Base-by-base conservation (phyloP, 2,888 invertebrate genomes). In the Thera britannica region DNA sequence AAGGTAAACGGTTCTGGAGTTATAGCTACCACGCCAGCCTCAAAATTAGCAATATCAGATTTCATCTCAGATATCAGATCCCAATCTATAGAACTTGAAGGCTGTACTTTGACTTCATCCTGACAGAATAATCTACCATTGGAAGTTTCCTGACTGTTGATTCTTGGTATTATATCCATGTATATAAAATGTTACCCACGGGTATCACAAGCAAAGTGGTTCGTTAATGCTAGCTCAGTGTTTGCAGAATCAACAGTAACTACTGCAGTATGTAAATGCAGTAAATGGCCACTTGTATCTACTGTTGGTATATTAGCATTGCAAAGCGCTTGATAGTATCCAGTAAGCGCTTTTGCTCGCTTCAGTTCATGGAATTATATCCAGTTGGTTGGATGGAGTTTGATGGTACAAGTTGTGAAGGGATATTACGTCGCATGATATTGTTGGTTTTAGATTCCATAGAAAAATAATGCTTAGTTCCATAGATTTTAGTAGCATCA, bases 271-370 rank as follows among this genome's bases (percentile, higher is more conserved):
- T 68, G 63, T 64, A 57, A 57, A 68, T 68, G 38, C 41, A 36
- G 41, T 60, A 58, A 58, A 54, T 51, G 52, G 51, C 23, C 48
- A 41, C 57, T 52, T 23, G 58, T 49, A 49, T 38, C 36, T 36
- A 56, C 49, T 59, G 52, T 46, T 35, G 46, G 55, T 55, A 55
- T 54, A 68, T 68, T 68, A 54, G 68, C 54, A 65, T 68, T 60
- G 61, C 65, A 54, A 68, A 68, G 64, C 64, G 65, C 61, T 68
- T 35, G 4, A 57, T 68, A 56, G 68, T 61, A 60, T 51, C 60
- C 59, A 48, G 61, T 68, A 65, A 64, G 65, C 61, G 68, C 58
- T 61, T 65, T 58, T 56, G 58, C 62, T 68, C 61, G 58, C 57
- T 57, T 68, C 68, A 6, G 60, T 52, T 54, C 52, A 52, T 64